Evolutionary conservation across 2,797 vertebrate species (phyloP).

Genomic region (Paedocypris micromegethes): DNA sequence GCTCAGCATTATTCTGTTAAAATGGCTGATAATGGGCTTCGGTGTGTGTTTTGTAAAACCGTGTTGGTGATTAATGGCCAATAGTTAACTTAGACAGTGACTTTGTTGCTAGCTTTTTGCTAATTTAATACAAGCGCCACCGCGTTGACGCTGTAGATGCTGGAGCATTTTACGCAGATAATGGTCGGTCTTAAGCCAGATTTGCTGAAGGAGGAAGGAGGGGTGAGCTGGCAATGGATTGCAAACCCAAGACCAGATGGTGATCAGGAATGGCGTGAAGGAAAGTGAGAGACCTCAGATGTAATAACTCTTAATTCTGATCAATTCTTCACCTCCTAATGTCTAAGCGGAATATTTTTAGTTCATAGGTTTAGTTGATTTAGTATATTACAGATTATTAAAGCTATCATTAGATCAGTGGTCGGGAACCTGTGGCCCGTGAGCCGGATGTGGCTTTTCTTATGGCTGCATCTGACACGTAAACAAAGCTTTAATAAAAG

Average conservation of each 20-base stretch:
- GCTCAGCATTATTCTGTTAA: slow-evolving; percentile 48
- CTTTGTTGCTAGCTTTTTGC: slow-evolving; percentile 28
- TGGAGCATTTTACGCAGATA: slow-evolving; percentile 36
- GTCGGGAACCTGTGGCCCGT: too few relatives aligned
- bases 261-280: slow-evolving; percentile 32
- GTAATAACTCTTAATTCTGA: too few relatives aligned
- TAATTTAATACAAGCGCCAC: slow-evolving; percentile 12
- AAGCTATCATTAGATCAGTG: too few relatives aligned
- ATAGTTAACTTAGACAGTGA: slow-evolving; percentile 38
- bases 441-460: too few relatives aligned
- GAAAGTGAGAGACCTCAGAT: slow-evolving; percentile 1
- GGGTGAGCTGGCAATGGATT: slow-evolving; percentile 22
- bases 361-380: too few relatives aligned
- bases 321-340: too few relatives aligned
- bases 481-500: too few relatives aligned
- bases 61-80: slow-evolving; percentile 43
- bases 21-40: slow-evolving; percentile 49
- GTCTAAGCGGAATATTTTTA: too few relatives aligned
- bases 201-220: slow-evolving; percentile 18
- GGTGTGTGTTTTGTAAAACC: slow-evolving; percentile 37
- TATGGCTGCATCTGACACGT: too few relatives aligned
- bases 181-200: slow-evolving; percentile 38
- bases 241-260: slow-evolving; percentile 43
- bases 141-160: slow-evolving; percentile 36
- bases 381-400: too few relatives aligned